Evolutionary conservation across 2,888 invertebrate genomes (phyloP).

Genomic region (Eupsilia transversa): DNA sequence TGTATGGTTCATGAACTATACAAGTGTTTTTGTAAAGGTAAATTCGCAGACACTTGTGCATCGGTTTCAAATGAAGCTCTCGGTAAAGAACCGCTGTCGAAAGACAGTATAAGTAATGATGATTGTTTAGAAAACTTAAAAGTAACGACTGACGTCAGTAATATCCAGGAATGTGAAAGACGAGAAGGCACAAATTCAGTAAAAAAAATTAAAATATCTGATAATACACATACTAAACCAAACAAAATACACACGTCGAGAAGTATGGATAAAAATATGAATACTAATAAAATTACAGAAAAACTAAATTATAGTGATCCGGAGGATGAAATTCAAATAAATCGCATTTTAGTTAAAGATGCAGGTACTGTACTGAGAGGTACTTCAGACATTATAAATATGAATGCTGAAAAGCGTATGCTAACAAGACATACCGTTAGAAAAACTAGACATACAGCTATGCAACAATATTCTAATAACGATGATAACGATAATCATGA

Average conservation of each 20-base stretch:
- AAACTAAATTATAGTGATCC: slow-evolving; percentile 1
- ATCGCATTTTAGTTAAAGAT: slow-evolving; percentile 1
- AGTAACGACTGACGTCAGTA: slow-evolving; percentile 1
- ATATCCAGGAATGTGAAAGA: slow-evolving; percentile 13
- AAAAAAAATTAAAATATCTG: slow-evolving; percentile 27
- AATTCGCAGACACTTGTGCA: slow-evolving; percentile 71
- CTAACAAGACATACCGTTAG: slow-evolving; percentile 41
- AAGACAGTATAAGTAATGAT: slow-evolving; percentile 7
- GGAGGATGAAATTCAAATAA: slow-evolving; percentile 22
- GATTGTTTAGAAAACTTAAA: slow-evolving; percentile 34
- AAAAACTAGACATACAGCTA: too few species aligned
- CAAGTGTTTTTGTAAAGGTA: slow-evolving; percentile 92
- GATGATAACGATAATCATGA: slow-evolving; percentile 1
- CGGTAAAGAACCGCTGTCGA: slow-evolving; percentile 32
- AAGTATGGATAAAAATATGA: slow-evolving; percentile 19
- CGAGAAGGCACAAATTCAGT: slow-evolving; percentile 6
- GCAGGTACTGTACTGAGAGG: neutral
- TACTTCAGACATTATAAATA: slow-evolving; percentile 10
- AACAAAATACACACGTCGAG: slow-evolving; percentile 25
- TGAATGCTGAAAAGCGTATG: slow-evolving; percentile 16
- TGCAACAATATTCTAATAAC: neutral
- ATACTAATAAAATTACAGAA: slow-evolving; percentile 8
- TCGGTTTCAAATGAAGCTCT: slow-evolving; percentile 22
- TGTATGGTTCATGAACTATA: slow-evolving; percentile 93
- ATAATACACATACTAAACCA: slow-evolving; percentile 12